Evolutionary conservation across 2,797 vertebrate genomes (phyloP), one percentile per base, ranked within the genome.

Genomic region (Peromyscus eremicus): DNA sequence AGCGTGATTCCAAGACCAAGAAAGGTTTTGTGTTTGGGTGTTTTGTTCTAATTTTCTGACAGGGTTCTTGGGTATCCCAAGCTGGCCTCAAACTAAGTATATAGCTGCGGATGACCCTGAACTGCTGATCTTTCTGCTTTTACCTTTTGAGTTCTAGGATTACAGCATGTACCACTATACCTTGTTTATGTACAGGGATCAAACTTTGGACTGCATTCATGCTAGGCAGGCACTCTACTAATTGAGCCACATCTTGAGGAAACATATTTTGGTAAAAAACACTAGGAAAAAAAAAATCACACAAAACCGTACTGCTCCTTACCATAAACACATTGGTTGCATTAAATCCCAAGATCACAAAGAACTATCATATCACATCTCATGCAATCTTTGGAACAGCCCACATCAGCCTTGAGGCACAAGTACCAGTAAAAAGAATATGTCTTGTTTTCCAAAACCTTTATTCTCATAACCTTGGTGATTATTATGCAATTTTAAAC

Each of bases 381-480:
- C 32, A 12, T 43, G 60, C 21, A 92, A 55, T 60, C 9, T 62
- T 66, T 62, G 32, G 60, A 8, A 66, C 27, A 83, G 8, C 21
- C 87, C 83, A 92, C 21, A 71, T 95, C 27, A 80, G 29, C 46
- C 68, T 71, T 71, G 68, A 92, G 4, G 6, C 25, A 83, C 4
- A 81, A 71, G 3, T 83, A 40, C 40, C 88, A 97, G 92, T 83
- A 83, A 94, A 95, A 86, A 29, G 89, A 89, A 92, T 29, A 11
- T 19, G 10, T 64, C 52, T 86, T 89, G 81, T 84, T 94, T 83
- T n/a, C 2, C 40, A 66, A 77, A 73, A 4, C 2, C n/a, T 94
- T 97, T 92, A 96, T 93, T 93, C 90, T 80, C 68, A 96, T 66
- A 83, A 55, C 32, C 27, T 95, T 55, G 32, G 17, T 73, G 73